Conservation (phyloP, 2,888 invertebrate genomes). For the Lomographa bimaculata region DNA sequence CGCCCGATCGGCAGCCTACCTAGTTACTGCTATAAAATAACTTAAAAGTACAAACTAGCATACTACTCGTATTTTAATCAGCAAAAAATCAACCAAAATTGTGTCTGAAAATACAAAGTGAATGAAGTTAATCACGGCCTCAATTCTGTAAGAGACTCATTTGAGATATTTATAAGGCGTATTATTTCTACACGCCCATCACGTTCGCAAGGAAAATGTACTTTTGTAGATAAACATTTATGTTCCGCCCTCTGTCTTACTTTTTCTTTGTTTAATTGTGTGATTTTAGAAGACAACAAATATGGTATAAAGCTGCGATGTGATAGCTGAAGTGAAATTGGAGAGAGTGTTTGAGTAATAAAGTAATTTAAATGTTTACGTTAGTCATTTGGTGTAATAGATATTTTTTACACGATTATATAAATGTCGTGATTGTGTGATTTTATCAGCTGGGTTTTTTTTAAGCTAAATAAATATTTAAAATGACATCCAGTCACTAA, state of each 20-base stretch:
- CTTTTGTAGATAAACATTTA: conserved; percentile 25
- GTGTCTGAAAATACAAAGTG: conserved; percentile 20
- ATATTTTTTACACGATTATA: too few relatives aligned
- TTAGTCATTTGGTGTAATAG: too few relatives aligned
- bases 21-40: too few relatives aligned
- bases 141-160: conserved; percentile 18
- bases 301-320: neutral
- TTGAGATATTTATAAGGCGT: conserved; percentile 29
- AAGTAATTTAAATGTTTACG: too few relatives aligned
- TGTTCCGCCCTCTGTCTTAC: conserved; percentile 23
- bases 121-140: conserved; percentile 25
- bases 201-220: conserved; percentile 20
- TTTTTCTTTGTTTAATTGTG: conserved; percentile 23
- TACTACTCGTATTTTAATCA: too few relatives aligned
- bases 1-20: too few relatives aligned
- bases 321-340: too few relatives aligned
- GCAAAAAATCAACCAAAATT: neutral
- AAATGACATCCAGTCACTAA: neutral
- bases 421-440: too few relatives aligned
- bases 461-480: too few relatives aligned
- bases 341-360: too few relatives aligned
- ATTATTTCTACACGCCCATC: conserved; percentile 28
- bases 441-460: too few relatives aligned
- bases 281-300: conserved; percentile 8
- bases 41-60: too few relatives aligned